A percentile compares a stretch with the other conserved stretches of the same genome.
phyloP scores from a whole-genome alignment of 2,888 invertebrate genomes.

The Argynnis bischoffii region DNA sequence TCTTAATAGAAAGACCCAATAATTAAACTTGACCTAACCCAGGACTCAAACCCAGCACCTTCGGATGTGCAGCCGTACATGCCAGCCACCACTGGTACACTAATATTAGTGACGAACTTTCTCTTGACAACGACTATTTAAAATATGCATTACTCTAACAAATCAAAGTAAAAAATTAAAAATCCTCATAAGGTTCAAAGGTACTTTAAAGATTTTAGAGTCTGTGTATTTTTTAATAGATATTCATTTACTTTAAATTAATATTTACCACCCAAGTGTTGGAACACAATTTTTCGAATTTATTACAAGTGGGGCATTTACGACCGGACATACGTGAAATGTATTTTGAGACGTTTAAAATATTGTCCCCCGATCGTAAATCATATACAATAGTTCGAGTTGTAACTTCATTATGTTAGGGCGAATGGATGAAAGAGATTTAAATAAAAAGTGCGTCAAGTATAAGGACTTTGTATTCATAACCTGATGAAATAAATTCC shows the following conservation, averaged over 20 bases:
- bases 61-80: no score
- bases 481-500: neutral
- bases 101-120: no score
- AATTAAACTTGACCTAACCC: no score
- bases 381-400: slow-evolving; percentile 42
- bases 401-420: slow-evolving; percentile 35
- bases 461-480: slow-evolving; percentile 14
- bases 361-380: slow-evolving; percentile 47
- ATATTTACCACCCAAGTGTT: slow-evolving; percentile 42
- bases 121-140: no score
- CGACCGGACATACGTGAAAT: slow-evolving; percentile 47
- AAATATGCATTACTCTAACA: no score
- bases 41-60: no score
- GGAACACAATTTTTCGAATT: slow-evolving; percentile 37
- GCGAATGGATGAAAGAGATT: slow-evolving; percentile 23
- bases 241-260: slow-evolving; percentile 38
- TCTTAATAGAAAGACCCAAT: no score
- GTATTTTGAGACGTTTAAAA: slow-evolving; percentile 42
- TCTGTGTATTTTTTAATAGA: no score
- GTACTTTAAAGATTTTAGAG: no score
- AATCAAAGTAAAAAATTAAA: no score
- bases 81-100: no score
- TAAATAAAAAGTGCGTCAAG: slow-evolving; percentile 12
- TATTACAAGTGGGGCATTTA: slow-evolving; percentile 46
- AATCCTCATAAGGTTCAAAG: no score